Percentiles rank a stretch among this genome's conserved stretches.
Conservation (phyloP, 2,797 vertebrate species). For the Sphenodon punctatus region DNA sequence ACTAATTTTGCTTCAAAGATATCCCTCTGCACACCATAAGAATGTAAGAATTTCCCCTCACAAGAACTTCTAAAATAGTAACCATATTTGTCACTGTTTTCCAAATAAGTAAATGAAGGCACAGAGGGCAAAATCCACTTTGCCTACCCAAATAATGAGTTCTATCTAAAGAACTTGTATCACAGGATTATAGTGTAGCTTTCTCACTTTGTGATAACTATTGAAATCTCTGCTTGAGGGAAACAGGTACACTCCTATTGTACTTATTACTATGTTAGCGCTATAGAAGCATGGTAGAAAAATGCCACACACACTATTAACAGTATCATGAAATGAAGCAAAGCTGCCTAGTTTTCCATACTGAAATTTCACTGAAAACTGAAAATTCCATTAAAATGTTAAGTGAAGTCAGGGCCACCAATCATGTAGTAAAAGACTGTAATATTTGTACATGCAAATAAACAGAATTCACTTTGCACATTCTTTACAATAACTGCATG, state of each 20-base stretch:
- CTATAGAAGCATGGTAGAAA: neutral
- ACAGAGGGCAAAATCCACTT: neutral
- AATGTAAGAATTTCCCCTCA: neutral
- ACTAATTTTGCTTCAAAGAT: neutral
- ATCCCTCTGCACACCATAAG: neutral
- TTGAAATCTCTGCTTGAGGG: too few species aligned
- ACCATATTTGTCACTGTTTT: neutral
- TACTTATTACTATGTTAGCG: too few species aligned
- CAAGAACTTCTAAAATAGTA: neutral
- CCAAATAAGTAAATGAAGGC: neutral
- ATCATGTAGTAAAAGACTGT: too few species aligned
- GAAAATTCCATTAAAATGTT: too few species aligned
- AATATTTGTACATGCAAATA: neutral
- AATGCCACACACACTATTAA: neutral
- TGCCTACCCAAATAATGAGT: neutral
- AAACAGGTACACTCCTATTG: too few species aligned
- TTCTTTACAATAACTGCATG: neutral
- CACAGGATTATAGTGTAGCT: neutral
- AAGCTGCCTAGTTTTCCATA: neutral
- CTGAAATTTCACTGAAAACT: neutral
- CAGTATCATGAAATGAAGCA: neutral
- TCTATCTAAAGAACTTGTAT: accelerated
- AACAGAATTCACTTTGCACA: neutral
- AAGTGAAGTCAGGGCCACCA: too few species aligned
- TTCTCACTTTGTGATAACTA: too few species aligned